phyloP scores from a whole-genome alignment of 2,113 vertebrate species.

The Lophura nycthemera region DNA sequence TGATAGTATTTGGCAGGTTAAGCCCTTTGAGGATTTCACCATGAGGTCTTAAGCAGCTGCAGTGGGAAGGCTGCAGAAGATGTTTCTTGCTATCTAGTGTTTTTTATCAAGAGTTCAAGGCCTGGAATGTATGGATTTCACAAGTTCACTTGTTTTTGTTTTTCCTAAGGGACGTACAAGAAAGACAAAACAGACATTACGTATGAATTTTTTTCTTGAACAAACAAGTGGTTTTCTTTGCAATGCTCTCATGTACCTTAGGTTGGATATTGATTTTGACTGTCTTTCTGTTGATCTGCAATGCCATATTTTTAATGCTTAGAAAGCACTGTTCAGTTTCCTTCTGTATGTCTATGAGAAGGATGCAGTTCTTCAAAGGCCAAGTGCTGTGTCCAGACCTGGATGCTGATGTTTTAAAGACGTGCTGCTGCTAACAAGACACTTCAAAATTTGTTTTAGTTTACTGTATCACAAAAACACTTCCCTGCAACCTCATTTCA shows the following conservation, averaged over 20 bases:
- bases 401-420: not conserved
- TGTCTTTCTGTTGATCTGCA: not conserved
- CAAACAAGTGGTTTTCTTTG: not conserved
- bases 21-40: rapidly evolving
- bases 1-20: not conserved
- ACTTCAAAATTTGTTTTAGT: not conserved
- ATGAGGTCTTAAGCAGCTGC: not conserved
- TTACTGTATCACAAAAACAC: not conserved
- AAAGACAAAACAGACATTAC: not conserved
- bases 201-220: not conserved
- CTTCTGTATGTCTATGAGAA: not conserved
- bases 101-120: not conserved
- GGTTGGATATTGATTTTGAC: not conserved
- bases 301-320: not conserved
- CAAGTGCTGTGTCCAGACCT: not conserved
- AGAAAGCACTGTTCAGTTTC: no score
- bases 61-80: not conserved
- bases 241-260: not conserved
- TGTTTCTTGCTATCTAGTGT: not conserved
- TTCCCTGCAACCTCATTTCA: not conserved
- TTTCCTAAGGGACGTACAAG: not conserved
- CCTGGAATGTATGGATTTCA: not conserved
- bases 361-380: not conserved
- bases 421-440: not conserved
- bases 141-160: not conserved